These are phyloP conservation scores for Girardinichthys multiradiatus DNA, from an alignment of 2,113 vertebrate species.

Conservation along the genomic window DNA sequence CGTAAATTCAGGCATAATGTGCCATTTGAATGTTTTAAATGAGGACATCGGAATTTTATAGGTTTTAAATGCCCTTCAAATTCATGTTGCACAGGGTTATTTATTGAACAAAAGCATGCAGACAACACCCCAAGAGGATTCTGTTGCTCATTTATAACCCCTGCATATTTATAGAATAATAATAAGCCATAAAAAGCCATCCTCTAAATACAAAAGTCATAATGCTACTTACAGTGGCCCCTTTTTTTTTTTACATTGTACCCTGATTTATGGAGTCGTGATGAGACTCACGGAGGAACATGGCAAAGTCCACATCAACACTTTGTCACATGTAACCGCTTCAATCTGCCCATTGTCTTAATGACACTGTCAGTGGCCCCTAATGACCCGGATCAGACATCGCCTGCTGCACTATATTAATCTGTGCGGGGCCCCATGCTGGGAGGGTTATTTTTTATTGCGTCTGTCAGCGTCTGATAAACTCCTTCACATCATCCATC, in stretches of 20 bases:
- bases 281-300: constrained; percentile 57
- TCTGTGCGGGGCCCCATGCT: constrained; percentile 69
- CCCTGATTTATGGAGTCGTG: constrained; percentile 40
- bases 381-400: constrained; percentile 77
- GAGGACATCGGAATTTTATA: constrained; percentile 28
- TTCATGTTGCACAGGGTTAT: constrained; percentile 31
- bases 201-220: constrained; percentile 3
- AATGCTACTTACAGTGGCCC: background rate
- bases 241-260: constrained; percentile 14
- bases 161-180: constrained; percentile 16
- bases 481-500: constrained; percentile 73
- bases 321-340: constrained; percentile 74
- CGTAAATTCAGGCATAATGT: constrained; percentile 43
- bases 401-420: constrained; percentile 81
- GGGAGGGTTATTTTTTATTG: constrained; percentile 84
- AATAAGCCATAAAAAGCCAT: constrained; percentile 7
- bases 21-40: constrained; percentile 38
- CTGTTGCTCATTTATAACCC: constrained; percentile 8
- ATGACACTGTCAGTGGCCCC: constrained; percentile 79
- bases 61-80: constrained; percentile 39
- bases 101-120: constrained; percentile 31
- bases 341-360: constrained; percentile 80
- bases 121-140: constrained; percentile 30
- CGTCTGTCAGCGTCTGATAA: constrained; percentile 83
- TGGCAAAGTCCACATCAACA: constrained; percentile 47